Evolutionary conservation across 2,797 vertebrate genomes (phyloP).

Genomic region (Sus cebifrons): DNA sequence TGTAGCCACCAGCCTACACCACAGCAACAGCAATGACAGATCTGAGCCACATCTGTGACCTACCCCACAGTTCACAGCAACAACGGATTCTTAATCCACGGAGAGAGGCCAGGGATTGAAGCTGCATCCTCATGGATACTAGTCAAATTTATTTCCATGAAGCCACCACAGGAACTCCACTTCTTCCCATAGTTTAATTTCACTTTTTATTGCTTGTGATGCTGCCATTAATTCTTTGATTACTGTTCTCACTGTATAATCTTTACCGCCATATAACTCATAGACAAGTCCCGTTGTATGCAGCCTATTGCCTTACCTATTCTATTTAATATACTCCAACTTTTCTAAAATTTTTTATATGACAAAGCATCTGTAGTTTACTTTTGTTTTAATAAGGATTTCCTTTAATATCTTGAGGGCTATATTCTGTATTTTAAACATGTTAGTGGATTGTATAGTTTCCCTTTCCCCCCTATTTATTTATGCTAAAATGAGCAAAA

Average conservation of each 20-base stretch:
- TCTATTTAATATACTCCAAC: neutral
- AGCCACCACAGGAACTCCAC: neutral
- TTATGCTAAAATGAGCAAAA: neutral
- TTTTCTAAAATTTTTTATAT: neutral
- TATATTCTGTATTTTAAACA: neutral
- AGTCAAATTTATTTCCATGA: too few species aligned
- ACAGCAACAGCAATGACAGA: too few species aligned
- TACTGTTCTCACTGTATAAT: neutral
- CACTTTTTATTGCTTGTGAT: neutral
- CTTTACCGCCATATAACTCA: neutral
- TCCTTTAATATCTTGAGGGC: neutral
- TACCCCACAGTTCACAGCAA: too few species aligned
- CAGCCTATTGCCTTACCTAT: neutral
- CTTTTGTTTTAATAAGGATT: slow-evolving; percentile 21
- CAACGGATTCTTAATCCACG: too few species aligned
- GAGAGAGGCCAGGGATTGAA: too few species aligned
- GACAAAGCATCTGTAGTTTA: neutral
- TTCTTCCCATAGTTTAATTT: neutral
- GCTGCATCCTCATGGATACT: too few species aligned
- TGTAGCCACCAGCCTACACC: too few species aligned
- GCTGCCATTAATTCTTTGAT: neutral
- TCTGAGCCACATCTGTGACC: too few species aligned
- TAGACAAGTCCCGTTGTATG: neutral
- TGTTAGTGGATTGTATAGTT: neutral
- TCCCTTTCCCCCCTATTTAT: neutral